phyloP scores from a whole-genome alignment of 1,140 invertebrate genomes.

The Drosophila kepulauana region DNA sequence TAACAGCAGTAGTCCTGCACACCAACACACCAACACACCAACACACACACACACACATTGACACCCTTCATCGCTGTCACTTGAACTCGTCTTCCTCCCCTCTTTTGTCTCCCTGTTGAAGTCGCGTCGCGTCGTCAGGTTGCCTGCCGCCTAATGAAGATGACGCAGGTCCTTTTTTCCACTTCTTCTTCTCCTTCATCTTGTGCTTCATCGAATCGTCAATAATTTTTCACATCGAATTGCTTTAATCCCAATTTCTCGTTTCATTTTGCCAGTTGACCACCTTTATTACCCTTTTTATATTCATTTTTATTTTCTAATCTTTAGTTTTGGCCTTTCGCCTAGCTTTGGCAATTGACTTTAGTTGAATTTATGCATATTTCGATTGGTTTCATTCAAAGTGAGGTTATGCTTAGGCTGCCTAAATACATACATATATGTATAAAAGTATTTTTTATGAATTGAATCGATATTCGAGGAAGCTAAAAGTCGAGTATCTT shows the following conservation, averaged over 20 bases:
- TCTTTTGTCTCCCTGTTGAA: neutral
- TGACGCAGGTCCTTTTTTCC: slow-evolving; percentile 9
- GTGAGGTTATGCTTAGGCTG: neutral
- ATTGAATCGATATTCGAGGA: too few species aligned
- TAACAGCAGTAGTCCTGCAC: slow-evolving; percentile 3
- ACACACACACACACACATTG: neutral
- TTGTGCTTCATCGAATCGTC: neutral
- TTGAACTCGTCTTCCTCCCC: slow-evolving; percentile 10
- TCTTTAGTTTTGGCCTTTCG: neutral
- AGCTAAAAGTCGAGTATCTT: too few species aligned
- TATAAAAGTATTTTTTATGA: neutral
- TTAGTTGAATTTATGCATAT: slow-evolving; percentile 1
- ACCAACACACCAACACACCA: neutral
- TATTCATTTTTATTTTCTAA: slow-evolving; percentile 4
- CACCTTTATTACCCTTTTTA: slow-evolving; percentile 1
- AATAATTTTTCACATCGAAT: slow-evolving; percentile 30
- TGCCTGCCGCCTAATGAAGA: slow-evolving; percentile 29
- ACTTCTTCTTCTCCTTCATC: neutral
- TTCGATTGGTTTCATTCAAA: neutral
- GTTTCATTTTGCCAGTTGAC: slow-evolving; percentile 10
- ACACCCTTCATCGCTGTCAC: slow-evolving; percentile 6
- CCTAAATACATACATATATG: too few species aligned
- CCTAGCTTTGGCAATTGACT: neutral
- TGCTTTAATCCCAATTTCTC: slow-evolving; percentile 38
- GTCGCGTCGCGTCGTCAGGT: slow-evolving; percentile 24